phyloP scores from a whole-genome alignment of 2,888 invertebrate species.

The Amphiduros pacificus region DNA sequence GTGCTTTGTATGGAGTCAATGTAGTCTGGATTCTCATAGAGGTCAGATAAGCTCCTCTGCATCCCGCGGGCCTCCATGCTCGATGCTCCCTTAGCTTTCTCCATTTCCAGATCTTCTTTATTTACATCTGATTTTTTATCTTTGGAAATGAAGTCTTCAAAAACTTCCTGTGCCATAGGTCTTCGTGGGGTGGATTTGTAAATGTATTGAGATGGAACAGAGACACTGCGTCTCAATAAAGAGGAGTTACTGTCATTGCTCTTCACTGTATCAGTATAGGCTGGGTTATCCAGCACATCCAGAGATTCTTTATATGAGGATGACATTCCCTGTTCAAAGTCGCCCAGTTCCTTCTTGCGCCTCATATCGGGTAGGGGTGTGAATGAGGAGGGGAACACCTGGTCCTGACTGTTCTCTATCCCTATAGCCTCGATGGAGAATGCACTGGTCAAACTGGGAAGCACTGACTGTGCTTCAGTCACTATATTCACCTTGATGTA shows the following conservation, averaged over 20 bases:
- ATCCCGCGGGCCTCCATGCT: no score
- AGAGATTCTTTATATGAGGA: slow-evolving; percentile 17
- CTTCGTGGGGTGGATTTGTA: slow-evolving; percentile 3
- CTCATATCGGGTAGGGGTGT: neutral
- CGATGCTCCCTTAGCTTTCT: slow-evolving; percentile 19
- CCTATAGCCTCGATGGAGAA: slow-evolving; percentile 21
- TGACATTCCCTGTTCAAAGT: slow-evolving; percentile 11
- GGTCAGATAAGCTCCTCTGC: no score
- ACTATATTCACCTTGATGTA: slow-evolving; percentile 20
- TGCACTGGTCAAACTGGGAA: slow-evolving; percentile 23
- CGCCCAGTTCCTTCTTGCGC: no score
- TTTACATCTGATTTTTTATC: neutral
- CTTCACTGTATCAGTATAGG: slow-evolving; percentile 27
- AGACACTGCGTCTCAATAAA: slow-evolving; percentile 21
- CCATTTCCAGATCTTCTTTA: neutral
- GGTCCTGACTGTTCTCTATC: neutral
- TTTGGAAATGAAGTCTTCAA: slow-evolving; percentile 16
- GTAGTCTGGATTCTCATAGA: slow-evolving; percentile 33
- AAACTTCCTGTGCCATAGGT: slow-evolving; percentile 5
- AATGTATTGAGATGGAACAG: slow-evolving; percentile 20
- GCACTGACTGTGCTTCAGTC: slow-evolving; percentile 25
- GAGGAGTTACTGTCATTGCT: slow-evolving; percentile 27
- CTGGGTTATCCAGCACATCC: slow-evolving; percentile 25
- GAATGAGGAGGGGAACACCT: neutral
- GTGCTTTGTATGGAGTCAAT: slow-evolving; percentile 31